phyloP scores from a whole-genome alignment of 2,888 invertebrate species.

The Euclidia mi region DNA sequence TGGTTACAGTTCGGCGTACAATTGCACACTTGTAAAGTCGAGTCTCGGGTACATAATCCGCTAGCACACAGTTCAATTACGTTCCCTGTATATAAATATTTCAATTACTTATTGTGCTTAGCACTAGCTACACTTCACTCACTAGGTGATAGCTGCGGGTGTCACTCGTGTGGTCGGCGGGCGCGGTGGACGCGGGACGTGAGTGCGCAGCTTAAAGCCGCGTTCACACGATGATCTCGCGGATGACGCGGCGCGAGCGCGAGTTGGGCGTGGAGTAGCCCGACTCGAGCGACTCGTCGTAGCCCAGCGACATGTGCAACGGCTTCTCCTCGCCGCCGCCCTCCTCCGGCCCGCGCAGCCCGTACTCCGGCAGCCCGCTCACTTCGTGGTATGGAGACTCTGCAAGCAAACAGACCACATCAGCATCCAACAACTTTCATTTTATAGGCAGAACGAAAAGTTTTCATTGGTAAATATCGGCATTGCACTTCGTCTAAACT shows the following conservation, averaged over 20 bases:
- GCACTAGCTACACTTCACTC: constrained; percentile 37
- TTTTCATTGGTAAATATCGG: constrained; percentile 2
- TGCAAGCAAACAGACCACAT: constrained; percentile 64
- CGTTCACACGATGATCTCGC: constrained; percentile 97
- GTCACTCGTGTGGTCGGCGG: constrained; percentile 6
- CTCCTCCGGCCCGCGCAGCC: constrained; percentile 93
- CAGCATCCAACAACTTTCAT: not conserved
- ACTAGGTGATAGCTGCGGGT: constrained; percentile 33
- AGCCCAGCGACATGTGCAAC: constrained; percentile 96
- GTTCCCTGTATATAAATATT: constrained; percentile 56
- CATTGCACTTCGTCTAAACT: not conserved
- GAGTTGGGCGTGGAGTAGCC: constrained; percentile 98
- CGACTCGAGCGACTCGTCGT: constrained; percentile 98
- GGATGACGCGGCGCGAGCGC: constrained; percentile 96
- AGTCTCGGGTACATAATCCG: constrained; percentile 33
- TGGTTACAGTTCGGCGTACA: constrained; percentile 28
- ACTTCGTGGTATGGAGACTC: constrained; percentile 98
- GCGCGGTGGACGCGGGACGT: too few relatives aligned
- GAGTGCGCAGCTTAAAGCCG: constrained; percentile 46
- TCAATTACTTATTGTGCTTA: constrained; percentile 47
- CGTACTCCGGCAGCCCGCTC: constrained; percentile 96
- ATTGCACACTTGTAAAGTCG: constrained; percentile 39
- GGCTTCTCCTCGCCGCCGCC: constrained; percentile 93
- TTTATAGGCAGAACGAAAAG: too few relatives aligned
- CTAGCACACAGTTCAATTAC: constrained; percentile 35